Evolutionary conservation across 2,113 vertebrate species (phyloP), one percentile per base, ranked within the genome.

Genomic region (Holacanthus passer): DNA sequence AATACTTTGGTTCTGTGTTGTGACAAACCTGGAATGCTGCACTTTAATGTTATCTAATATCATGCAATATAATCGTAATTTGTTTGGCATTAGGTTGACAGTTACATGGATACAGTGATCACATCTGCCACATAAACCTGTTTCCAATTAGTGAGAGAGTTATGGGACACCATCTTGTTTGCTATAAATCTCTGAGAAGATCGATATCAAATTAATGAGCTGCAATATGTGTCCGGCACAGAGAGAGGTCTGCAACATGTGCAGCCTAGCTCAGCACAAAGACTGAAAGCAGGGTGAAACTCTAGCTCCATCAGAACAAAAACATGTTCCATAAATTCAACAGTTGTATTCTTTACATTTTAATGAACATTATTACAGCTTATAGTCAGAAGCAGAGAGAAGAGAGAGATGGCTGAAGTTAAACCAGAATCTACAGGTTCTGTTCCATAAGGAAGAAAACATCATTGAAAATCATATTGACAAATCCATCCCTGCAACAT

Each of bases 201-300:
- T 73, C 45, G 4, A 68, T 56, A 8, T 50, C 3, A 29, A 47
- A 68, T 56, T 13, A 69, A 79, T 41, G 52, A 79, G 63, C 37
- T n/a, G 1, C 5, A 7, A 20, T 22, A 1, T 19, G 12, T 22
- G 50, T 43, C 35, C 62, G 8, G 37, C 35, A 20, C 31, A 60
- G 29, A 37, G 63, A 50, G 63, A 48, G 31, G 10, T 58, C 27
- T 31, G 53, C 39, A 41, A 16, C n/a, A 27, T 20, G 56, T 2
- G 73, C n/a, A n/a, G n/a, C n/a, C n/a, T n/a, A n/a, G n/a, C n/a
- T n/a, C n/a, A n/a, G n/a, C n/a, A n/a, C n/a, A n/a, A n/a, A 17
- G 24, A 7, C 43, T 5, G 3, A n/a, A 12, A 7, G 39, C 11
- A 41, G 39, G 39, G 39, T 41, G 39, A 10, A 41, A 73, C 20